Base-by-base conservation (phyloP, 2,888 invertebrate genomes). In the Marronus borbonicus region DNA sequence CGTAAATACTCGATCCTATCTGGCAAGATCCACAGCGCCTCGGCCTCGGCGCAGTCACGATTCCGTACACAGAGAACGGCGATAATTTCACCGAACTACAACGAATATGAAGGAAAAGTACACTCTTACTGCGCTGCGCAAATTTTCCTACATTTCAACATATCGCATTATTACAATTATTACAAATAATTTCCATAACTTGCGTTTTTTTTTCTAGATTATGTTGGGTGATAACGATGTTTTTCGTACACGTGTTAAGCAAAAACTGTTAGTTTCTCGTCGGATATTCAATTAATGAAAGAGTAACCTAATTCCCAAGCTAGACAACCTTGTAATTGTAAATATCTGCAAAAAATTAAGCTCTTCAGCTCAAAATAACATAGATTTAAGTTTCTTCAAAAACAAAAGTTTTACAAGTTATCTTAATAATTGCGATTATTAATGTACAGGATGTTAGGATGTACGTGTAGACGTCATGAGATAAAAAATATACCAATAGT, bases 301-400 rank as follows among this genome's bases (percentile, higher is more conserved):
- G 17, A 20, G 55, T 58, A 58, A 20, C 14, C 3, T 58, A 58
- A 58, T 58, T 58, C 55, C 55, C 4, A 8, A 58, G 17, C 55
- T 17, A 58, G 17, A 58, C 55, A 24, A 58, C 17, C 55, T 58
- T 58, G 55, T 58, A 5, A 58, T 58, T 58, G 55, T 24, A 20
- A n/a, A 52, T n/a, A 17, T 52, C 14, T 52, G n/a, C n/a, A 20
- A 58, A 58, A 58, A 58, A n/a, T 20, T 58, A 58, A 58, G 55
- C 55, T 17, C 17, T n/a, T n/a, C 52, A 4, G 0, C 3, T n/a
- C 5, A 17, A 52, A 52, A 52, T 14, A 52, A 52, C 7, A 52
- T 17, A n/a, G 5, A n/a, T 52, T 44, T 44, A 44, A 44, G 12
- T 44, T 44, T 44, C 44, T 44, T 44, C 8, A 12, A 44, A 44